These are phyloP conservation scores for Drosophila chauvacae DNA, from an alignment of 1,140 invertebrate species.

Conservation along the genomic window DNA sequence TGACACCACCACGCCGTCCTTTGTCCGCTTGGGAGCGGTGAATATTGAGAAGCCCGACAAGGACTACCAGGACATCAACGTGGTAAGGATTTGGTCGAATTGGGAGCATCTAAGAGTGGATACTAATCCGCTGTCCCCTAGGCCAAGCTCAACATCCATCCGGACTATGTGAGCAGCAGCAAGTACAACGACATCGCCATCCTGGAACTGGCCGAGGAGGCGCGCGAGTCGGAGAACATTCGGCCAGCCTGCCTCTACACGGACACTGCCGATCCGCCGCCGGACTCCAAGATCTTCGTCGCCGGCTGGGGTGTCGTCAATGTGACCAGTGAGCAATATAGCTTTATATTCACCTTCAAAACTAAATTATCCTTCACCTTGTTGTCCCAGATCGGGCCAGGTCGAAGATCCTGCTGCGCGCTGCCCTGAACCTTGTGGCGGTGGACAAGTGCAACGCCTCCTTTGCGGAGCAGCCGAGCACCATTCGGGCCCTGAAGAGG, in stretches of 20 bases:
- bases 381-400: conserved; percentile 29
- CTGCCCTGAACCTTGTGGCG: conserved; percentile 53
- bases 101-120: too few species aligned
- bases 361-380: background rate
- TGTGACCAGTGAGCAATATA: conserved; percentile 51
- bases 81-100: conserved; percentile 28
- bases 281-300: conserved; percentile 43
- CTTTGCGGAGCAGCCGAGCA: conserved; percentile 25
- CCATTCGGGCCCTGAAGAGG: conserved; percentile 20
- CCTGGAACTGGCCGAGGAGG: conserved; percentile 57
- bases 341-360: background rate
- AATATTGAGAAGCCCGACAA: conserved; percentile 26
- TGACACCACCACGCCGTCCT: conserved; percentile 23
- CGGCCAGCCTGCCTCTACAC: conserved; percentile 70
- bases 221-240: conserved; percentile 11
- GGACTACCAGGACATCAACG: conserved; percentile 47
- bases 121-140: background rate
- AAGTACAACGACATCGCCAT: conserved; percentile 80
- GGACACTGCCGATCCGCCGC: conserved; percentile 39
- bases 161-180: conserved; percentile 54
- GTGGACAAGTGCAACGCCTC: conserved; percentile 50
- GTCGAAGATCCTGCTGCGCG: conserved; percentile 69
- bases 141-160: conserved; percentile 52
- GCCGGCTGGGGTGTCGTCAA: conserved; percentile 74
- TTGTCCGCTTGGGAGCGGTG: conserved; percentile 69